phyloP scores from a whole-genome alignment of 2,888 invertebrate genomes.

The Euplagia quadripunctaria region DNA sequence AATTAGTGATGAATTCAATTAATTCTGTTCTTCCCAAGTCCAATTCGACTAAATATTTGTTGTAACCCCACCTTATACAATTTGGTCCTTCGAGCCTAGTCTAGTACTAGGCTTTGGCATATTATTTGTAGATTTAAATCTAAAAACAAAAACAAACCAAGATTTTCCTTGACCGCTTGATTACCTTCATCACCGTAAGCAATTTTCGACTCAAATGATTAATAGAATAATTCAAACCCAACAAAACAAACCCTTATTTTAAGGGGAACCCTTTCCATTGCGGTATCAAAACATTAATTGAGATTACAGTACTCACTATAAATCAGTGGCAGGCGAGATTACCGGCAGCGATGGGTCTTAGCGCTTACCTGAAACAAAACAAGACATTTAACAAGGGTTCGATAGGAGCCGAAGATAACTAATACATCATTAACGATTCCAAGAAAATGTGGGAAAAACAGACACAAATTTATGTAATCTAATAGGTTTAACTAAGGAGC shows the following conservation, averaged over 20 bases:
- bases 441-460: background rate
- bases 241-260: constrained; percentile 2
- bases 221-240: background rate
- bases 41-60: no score
- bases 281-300: constrained; percentile 32
- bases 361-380: constrained; percentile 53
- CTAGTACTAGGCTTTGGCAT: background rate
- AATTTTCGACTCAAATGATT: background rate
- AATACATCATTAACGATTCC: constrained; percentile 8
- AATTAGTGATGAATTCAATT: background rate
- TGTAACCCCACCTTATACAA: background rate
- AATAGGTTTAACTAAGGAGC: no score
- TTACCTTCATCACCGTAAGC: background rate
- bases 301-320: constrained; percentile 47
- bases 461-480: background rate
- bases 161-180: background rate
- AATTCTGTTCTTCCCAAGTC: background rate
- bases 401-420: background rate
- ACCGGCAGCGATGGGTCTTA: constrained; percentile 10
- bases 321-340: constrained; percentile 43
- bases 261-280: background rate
- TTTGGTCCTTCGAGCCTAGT: background rate
- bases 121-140: background rate
- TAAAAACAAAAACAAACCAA: background rate
- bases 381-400: constrained; percentile 33